Base-by-base conservation (phyloP, 37 sponge, comb jelly and placozoan species). In the Chondrilla cf. caribensis region DNA sequence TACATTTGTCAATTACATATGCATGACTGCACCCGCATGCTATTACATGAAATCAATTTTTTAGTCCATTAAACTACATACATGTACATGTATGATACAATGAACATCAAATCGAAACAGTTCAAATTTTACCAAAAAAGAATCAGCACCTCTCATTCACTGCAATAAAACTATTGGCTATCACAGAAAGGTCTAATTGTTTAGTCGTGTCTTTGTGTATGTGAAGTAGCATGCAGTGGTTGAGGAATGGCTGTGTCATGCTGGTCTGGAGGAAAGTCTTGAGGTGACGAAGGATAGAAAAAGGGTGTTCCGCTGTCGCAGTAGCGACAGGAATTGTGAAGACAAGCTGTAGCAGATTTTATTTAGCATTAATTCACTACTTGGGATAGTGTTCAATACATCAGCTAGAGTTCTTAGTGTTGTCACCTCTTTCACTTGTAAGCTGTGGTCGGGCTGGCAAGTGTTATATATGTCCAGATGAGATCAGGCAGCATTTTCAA, bases 401-500 rank as follows among this genome's bases (percentile, higher is more conserved):
- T 81, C 77, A 81, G 60, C 25, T 2, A 86, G 22, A 44, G 81
- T 79, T 41, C 81, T 43, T 29, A 86, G 44, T 64, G 44, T 72
- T 9, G 81, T 79, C 18, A 79, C 57, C 44, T 76, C 57, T 76
- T 29, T 83, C 3, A 83, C 3, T 33, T 37, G 36, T 14, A 8
- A 11, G 9, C 25, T 26, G 58, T n/a, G 17, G 2, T 7, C 32
- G n/a, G 33, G 21, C 43, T 70, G 65, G n/a, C n/a, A n/a, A n/a
- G n/a, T 26, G 33, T 29, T 54, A 65, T 84, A 29, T 58, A 66
- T 44, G 75, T 68, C 21, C 58, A 39, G 2, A 82, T 77, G 14
- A 90, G 60, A 60, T 86, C 84, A 42, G 83, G 86, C 15, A 90
- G 51, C 60, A 86, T 77, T 21, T 28, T 22, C 22, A 89, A 59